phyloP scores from a whole-genome alignment of 2,888 invertebrate genomes.

The Diarsia dahlii region DNA sequence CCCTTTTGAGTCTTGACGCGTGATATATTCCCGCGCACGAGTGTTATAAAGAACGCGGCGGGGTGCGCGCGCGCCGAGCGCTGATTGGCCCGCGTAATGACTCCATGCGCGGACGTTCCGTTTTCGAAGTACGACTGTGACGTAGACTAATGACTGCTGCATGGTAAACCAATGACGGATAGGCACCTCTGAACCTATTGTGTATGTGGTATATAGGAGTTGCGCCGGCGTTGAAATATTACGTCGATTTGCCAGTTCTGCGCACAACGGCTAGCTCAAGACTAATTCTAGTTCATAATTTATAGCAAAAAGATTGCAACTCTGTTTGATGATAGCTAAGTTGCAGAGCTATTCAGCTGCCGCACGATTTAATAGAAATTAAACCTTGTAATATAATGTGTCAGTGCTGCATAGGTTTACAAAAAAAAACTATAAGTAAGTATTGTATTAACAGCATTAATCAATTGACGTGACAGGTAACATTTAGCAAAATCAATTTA shows the following conservation, averaged over 20 bases:
- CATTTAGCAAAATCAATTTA: conserved; percentile 38
- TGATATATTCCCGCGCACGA: conserved; percentile 87
- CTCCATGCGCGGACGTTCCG: conserved; percentile 80
- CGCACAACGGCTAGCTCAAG: conserved; percentile 69
- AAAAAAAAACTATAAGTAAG: conserved; percentile 6
- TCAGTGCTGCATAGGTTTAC: not conserved
- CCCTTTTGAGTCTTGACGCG: conserved; percentile 86
- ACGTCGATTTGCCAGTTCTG: conserved; percentile 71
- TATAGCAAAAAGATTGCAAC: conserved; percentile 58
- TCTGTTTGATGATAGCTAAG: conserved; percentile 55
- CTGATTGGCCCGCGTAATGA: conserved; percentile 86
- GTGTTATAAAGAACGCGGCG: conserved; percentile 87
- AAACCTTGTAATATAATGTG: conserved; percentile 7
- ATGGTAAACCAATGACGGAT: conserved; percentile 88
- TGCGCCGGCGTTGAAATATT: conserved; percentile 72
- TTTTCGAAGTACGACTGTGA: conserved; percentile 77
- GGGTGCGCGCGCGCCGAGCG: conserved; percentile 85
- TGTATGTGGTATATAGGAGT: conserved; percentile 78
- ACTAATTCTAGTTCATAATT: conserved; percentile 65
- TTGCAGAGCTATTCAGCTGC: conserved; percentile 39
- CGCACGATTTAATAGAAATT: conserved; percentile 33
- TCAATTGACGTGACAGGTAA: conserved; percentile 39
- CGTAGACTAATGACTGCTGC: conserved; percentile 85
- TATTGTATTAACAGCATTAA: conserved; percentile 24
- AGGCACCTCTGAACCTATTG: conserved; percentile 87